These are phyloP conservation scores for Aleiodes leptofemur DNA, from an alignment of 2,888 invertebrate genomes.

Conservation along the genomic window DNA sequence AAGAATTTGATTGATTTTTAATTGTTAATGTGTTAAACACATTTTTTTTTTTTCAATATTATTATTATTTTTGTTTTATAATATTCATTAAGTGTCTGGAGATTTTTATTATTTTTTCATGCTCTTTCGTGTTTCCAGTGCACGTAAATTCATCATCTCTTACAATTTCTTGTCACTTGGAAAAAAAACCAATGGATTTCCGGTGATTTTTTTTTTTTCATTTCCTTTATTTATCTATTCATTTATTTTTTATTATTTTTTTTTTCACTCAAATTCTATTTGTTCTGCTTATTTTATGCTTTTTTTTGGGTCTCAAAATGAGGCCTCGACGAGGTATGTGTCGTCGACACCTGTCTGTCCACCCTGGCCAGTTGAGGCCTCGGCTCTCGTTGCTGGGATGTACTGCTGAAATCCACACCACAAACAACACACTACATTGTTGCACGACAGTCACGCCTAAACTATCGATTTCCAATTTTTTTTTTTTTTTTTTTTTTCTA, in stretches of 20 bases:
- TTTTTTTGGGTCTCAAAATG: conserved; percentile 79
- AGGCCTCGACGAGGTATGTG: conserved; percentile 90
- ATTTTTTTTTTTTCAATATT: conserved; percentile 56
- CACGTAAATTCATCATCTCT: conserved; percentile 25
- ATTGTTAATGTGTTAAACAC: conserved; percentile 52
- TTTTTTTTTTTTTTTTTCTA: conserved; percentile 2
- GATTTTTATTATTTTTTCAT: background rate
- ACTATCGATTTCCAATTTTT: conserved; percentile 52
- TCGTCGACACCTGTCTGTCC: conserved; percentile 89
- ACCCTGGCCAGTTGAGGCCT: conserved; percentile 78
- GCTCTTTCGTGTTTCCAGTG: conserved; percentile 13
- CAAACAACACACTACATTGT: conserved; percentile 75
- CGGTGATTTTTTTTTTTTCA: conserved; percentile 37
- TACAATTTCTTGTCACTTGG: background rate
- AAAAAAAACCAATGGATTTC: conserved; percentile 7
- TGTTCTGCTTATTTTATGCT: conserved; percentile 29
- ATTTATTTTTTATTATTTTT: background rate
- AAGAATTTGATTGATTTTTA: conserved; percentile 72
- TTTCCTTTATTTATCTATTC: conserved; percentile 23
- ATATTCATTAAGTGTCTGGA: conserved; percentile 42
- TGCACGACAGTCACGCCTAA: conserved; percentile 71
- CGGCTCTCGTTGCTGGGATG: conserved; percentile 89
- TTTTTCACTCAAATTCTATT: conserved; percentile 34
- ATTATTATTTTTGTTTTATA: conserved; percentile 37
- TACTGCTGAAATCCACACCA: conserved; percentile 82